phyloP scores from a whole-genome alignment of 2,888 invertebrate species.

The Lithophane socia region DNA sequence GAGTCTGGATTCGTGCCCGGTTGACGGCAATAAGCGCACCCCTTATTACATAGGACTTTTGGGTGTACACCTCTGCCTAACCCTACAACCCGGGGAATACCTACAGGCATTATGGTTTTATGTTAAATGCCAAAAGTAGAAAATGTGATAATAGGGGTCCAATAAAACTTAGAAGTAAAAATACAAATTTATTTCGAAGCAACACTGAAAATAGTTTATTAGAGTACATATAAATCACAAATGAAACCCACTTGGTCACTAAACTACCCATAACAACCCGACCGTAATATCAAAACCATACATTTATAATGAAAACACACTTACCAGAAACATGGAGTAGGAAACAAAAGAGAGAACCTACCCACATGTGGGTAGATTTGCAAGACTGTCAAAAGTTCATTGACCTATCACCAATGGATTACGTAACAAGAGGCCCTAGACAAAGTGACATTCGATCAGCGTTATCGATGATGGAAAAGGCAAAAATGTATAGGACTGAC shows the following conservation, averaged over 20 bases:
- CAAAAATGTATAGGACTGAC: no score
- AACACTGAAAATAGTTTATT: constrained; percentile 60
- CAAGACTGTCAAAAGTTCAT: constrained; percentile 28
- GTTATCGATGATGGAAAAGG: no score
- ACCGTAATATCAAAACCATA: constrained; percentile 43
- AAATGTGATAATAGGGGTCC: background rate
- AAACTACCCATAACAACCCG: constrained; percentile 51
- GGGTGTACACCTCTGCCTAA: no score
- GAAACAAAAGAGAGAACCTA: constrained; percentile 5
- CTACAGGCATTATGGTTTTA: background rate
- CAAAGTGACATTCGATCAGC: no score
- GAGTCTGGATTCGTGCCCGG: background rate
- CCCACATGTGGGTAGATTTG: background rate
- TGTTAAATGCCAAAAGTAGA: background rate
- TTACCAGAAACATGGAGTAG: constrained; percentile 30
- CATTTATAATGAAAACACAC: constrained; percentile 27
- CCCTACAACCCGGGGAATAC: no score
- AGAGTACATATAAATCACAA: constrained; percentile 48
- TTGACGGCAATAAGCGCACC: no score
- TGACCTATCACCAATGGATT: background rate
- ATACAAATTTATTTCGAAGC: constrained; percentile 64
- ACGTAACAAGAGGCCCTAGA: no score
- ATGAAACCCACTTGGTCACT: constrained; percentile 53
- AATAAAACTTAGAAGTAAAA: constrained; percentile 42
- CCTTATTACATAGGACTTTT: no score